Base-by-base conservation (phyloP, 2,797 vertebrate species). In the Ibycter americanus region DNA sequence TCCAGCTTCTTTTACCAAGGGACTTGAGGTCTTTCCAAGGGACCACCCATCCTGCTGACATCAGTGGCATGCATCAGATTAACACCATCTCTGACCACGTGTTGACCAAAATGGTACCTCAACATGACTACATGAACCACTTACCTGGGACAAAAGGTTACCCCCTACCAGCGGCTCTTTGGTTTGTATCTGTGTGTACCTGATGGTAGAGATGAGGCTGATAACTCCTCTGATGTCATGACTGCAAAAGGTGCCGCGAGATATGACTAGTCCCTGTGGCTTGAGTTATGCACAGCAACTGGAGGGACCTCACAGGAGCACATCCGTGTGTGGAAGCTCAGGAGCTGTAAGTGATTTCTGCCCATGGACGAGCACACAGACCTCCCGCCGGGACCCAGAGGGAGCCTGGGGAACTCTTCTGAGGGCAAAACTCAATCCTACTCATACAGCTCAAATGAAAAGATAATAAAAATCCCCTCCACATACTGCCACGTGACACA, bases 391-490 rank as follows among this genome's bases (percentile, higher is more conserved):
- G 77, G 59, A 94, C 73, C 42, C 81, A 83, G 19, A 40, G 84
- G 55, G 83, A 94, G 51, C 47, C 70, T 74, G 55, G 13, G 68
- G 54, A 91, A 93, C 91, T 65, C 42, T 18, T 62, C 68, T 79
- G 70, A 79, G 58, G 61, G 42, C 58, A 88, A 71, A 88, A 91
- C 47, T 93, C 20, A 14, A 81, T 76, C 54, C 38, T 86, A 58
- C 40, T 26, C 73, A 7, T 61, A 73, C 15, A 72, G 54, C 27
- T 91, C 72, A 86, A 93, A 95, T 65, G 31, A 86, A 95, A 92
- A 89, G 44, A 73, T 71, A 93, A 89, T 65, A 89, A 54, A 87
- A 96, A 68, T 54, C 67, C n/a, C 38, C 72, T 93, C 65, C 4
- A 14, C 0, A 4, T 61, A 44, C 6, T 71, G 61, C 22, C 89